phyloP scores from a whole-genome alignment of 2,113 vertebrate genomes.

The Limnothrissa miodon region DNA sequence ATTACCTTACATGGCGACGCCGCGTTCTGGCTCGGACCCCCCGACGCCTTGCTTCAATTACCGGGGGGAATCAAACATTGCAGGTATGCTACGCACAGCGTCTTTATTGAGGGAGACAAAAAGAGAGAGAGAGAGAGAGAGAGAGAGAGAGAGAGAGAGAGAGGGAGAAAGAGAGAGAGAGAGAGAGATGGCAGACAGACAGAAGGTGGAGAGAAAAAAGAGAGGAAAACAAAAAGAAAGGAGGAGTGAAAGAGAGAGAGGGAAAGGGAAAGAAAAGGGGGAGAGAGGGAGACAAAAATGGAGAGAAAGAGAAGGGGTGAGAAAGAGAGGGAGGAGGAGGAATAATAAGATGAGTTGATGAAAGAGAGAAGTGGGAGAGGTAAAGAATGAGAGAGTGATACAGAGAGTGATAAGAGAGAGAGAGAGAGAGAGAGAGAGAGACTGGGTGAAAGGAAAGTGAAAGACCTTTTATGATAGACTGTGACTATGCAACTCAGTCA shows the following conservation, averaged over 20 bases:
- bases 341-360: background rate
- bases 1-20: slow-evolving; percentile 77
- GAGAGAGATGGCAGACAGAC: too few species aligned
- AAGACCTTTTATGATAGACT: slow-evolving; percentile 14
- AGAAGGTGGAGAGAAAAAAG: too few species aligned
- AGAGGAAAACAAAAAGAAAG: too few species aligned
- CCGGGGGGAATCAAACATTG: slow-evolving; percentile 67
- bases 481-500: slow-evolving; percentile 56
- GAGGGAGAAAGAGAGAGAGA: too few species aligned
- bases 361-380: background rate
- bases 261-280: too few species aligned
- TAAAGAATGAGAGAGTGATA: background rate
- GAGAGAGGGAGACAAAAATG: background rate
- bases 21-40: slow-evolving; percentile 63
- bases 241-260: too few species aligned
- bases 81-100: slow-evolving; percentile 64
- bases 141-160: background rate
- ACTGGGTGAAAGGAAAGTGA: slow-evolving; percentile 20
- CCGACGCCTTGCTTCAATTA: slow-evolving; percentile 76
- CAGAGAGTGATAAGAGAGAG: slow-evolving; percentile 34
- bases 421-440: slow-evolving; percentile 14
- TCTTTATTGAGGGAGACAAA: slow-evolving; percentile 22
- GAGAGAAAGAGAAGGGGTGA: too few species aligned
- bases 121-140: slow-evolving; percentile 14
- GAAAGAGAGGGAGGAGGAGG: too few species aligned